Evolutionary conservation across 37 sponge, comb jelly and placozoan species (phyloP).

Genomic region (Hexactinellida sp.): DNA sequence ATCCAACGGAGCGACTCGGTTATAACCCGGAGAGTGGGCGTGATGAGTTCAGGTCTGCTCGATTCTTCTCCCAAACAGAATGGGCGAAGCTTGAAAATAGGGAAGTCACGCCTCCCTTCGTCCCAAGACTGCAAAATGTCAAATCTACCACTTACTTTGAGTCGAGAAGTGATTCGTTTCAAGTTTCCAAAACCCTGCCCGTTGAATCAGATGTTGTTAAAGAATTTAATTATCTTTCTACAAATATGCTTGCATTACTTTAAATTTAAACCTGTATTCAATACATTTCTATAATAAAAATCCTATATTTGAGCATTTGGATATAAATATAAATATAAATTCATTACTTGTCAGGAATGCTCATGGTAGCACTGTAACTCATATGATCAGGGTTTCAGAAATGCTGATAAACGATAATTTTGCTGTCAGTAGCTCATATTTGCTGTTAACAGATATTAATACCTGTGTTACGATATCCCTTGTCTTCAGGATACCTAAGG

Average conservation of each 20-base stretch:
- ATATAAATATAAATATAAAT: too few species aligned
- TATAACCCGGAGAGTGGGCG: neutral
- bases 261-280: too few species aligned
- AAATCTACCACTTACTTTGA: neutral
- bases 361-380: too few species aligned
- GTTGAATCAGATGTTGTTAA: neutral
- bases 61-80: neutral
- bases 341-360: too few species aligned
- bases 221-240: neutral
- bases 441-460: too few species aligned
- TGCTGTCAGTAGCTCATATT: too few species aligned
- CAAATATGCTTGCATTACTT: neutral
- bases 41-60: neutral
- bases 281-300: too few species aligned
- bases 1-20: neutral
- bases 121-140: neutral
- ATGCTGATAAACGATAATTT: too few species aligned
- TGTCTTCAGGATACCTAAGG: too few species aligned
- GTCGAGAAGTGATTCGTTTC: neutral
- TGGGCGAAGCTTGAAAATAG: neutral
- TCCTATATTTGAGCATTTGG: too few species aligned
- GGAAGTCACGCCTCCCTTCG: neutral
- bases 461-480: too few species aligned
- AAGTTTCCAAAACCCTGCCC: neutral
- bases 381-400: too few species aligned